Base-by-base conservation (phyloP, 2,888 invertebrate genomes). In the Melinopterus prodromus region DNA sequence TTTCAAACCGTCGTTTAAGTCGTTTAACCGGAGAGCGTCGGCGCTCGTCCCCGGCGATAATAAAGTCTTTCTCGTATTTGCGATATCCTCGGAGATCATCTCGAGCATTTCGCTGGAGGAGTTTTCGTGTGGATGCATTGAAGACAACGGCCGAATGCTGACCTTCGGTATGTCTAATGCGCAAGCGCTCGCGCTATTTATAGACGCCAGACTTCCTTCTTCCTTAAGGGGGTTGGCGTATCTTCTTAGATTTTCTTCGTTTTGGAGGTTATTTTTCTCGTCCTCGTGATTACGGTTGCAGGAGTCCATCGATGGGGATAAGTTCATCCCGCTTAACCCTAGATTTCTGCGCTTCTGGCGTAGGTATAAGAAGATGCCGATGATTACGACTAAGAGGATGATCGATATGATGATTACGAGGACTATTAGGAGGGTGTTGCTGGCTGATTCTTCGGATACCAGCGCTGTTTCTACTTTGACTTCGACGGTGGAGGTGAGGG, bases 261-360 rank as follows among this genome's bases (percentile, higher is more conserved):
- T 97, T 89, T 97, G 97, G 80, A 96, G 90, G 89, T 97, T 97
- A 89, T 97, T 97, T 88, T 97, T 97, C 87, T 97, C 96, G 87
- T 96, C 96, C 87, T 96, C 95, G 86, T 94, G 93, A 86, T 93
- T 92, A 84, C 92, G 89, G 83, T 92, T 93, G 88, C 92, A 92
- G 80, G 90, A 92, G 86, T 92, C 94, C 80, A 90, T 88, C 15
- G 90, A 91, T 69, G 89, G 92, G 72, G 91, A 92, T 85, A 90
- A 89, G 87, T 89, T 91, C 79, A 91, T 89, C 75, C 92, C 90
- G 83, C 91, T 92, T 1, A 90, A 88, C 53, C 90, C 91, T 81
- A 91, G 86, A 80, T 90, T 89, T 15, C 91, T 88, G 79, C 91
- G 88, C n/a, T 91, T 88, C 83, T 92, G 92, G 70, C 92, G 91